Percentiles rank a stretch among this genome's conserved stretches.
Evolutionary conservation across 2,888 invertebrate genomes (phyloP).

Genomic region (Volucella bombylans): DNA sequence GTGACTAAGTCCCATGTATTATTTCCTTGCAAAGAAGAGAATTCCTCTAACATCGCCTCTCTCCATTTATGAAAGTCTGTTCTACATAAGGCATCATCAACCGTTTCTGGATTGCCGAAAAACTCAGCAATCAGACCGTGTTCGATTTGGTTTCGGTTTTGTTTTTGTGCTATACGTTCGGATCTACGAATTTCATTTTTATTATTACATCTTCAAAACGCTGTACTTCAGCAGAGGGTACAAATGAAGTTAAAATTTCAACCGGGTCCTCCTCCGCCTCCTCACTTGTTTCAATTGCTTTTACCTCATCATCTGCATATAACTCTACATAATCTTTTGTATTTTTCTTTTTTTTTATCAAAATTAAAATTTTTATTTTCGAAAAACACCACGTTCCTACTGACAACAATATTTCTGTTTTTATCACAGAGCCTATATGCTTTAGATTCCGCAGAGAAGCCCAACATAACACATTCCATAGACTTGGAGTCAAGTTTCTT

Average conservation of each 20-base stretch:
- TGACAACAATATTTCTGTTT: not conserved
- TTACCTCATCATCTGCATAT: conserved; percentile 1
- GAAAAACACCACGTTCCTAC: no score
- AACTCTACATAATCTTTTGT: conserved; percentile 2
- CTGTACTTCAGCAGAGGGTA: not conserved
- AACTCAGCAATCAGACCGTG: no score
- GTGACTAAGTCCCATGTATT: conserved; percentile 18
- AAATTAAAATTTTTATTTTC: not conserved
- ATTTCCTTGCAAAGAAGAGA: no score
- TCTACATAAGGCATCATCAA: no score
- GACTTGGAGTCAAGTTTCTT: conserved; percentile 17
- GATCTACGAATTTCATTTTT: conserved; percentile 1
- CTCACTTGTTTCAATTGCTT: not conserved
- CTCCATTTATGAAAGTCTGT: no score
- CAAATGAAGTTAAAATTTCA: conserved; percentile 2
- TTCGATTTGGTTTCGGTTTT: not conserved
- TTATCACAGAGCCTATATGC: conserved; percentile 20
- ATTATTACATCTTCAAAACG: not conserved
- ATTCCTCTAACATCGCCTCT: no score
- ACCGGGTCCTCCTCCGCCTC: conserved; percentile 10
- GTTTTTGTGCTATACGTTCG: conserved; percentile 6
- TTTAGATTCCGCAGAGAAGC: conserved; percentile 12
- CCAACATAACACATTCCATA: conserved; percentile 15
- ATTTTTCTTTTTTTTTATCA: not conserved
- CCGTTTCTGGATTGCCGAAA: no score